Base-by-base conservation (phyloP, 2,888 invertebrate species). In the Stegophylla sp. region DNA sequence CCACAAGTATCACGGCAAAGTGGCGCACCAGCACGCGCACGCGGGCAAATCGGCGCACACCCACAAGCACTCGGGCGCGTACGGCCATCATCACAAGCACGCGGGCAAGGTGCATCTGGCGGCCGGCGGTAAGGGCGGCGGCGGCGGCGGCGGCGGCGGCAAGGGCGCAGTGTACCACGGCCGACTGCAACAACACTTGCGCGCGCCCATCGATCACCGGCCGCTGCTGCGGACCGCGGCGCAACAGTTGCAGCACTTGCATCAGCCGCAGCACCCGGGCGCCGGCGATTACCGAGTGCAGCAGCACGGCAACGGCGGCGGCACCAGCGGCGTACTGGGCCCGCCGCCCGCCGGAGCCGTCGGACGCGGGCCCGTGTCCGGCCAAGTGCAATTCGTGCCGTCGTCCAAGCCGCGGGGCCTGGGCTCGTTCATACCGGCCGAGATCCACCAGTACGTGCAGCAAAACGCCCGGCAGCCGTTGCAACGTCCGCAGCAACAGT, bases 11-110 rank as follows among this genome's bases (percentile, higher is more conserved):
- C 13, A 2, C 7, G 82, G 77, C 20, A 13, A 20, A 48, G 64
- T 51, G 48, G 75, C 61, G 0, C 83, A 83, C 48, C 73, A 81
- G 45, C 83, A 83, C 67, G 66, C 51, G 41, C 83, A 83, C 82
- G 64, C 13, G 34, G 82, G 75, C 66, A 81, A 82, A 64, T 72
- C 81, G 15, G 20, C 51, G 12, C 82, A 83, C 72, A 69, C 13
- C 9, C 83, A 83, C 64, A 74, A 79, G 23, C 83, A 83, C 59
- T 41, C 59, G 83, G 82, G 1, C 48, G 64, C 51, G n/a, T n/a
- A n/a, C 20, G 20, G 82, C 66, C n/a, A n/a, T n/a, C n/a, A n/a
- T 0, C 82, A 82, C 64, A 64, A 81, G 9, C 76, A 76, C 48
- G 41, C 53, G 26, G 66, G 76, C 17, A 56, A 59, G 20, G 15